Base-by-base conservation (phyloP, 1,140 invertebrate species). In the Drosophila lacteicornis region DNA sequence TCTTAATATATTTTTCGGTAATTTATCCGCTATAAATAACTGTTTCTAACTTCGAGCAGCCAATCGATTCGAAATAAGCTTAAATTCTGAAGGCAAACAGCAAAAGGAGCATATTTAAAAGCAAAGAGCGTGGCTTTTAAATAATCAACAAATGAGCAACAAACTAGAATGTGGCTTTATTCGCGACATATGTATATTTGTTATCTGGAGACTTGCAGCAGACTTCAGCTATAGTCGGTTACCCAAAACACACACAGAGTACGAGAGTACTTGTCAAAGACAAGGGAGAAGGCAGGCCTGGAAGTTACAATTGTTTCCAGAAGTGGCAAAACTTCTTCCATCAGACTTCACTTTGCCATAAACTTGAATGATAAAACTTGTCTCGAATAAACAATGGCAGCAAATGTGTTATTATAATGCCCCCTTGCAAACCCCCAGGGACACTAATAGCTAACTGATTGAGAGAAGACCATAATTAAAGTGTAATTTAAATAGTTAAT, bases 341-440 rank as follows among this genome's bases (percentile, higher is more conserved):
- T 56, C 53, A 56, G 53, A 56, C 53, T 56, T 56, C 53, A 56
- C 53, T 40, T 56, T 56, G 53, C 53, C 36, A 56, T 56, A 56
- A 56, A 56, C 53, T 56, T 56, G 53, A 56, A 56, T 56, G 53
- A 56, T 56, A 56, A 56, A 56, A 56, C 53, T 56, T 56, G 53
- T 56, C 53, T 56, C 19, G 53, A 2, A 11, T 25, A 22, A 25
- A 56, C 36, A 56, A 40, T 56, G 53, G 38, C 36, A 25, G 53
- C 53, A n/a, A 56, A 56, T 56, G 53, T 40, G 19, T 56, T 40
- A 40, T 56, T 56, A 56, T 56, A 40, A 56, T 11, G 4, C 19
- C 15, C 33, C 53, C 53, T 1, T n/a, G 13, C 19, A n/a, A n/a
- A 22, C 33, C 53, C 33, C 53, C 33, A 15, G 33, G 3, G 53